These are phyloP conservation scores for Caradrina kadenii DNA, from an alignment of 2,888 invertebrate species.

Conservation along the genomic window DNA sequence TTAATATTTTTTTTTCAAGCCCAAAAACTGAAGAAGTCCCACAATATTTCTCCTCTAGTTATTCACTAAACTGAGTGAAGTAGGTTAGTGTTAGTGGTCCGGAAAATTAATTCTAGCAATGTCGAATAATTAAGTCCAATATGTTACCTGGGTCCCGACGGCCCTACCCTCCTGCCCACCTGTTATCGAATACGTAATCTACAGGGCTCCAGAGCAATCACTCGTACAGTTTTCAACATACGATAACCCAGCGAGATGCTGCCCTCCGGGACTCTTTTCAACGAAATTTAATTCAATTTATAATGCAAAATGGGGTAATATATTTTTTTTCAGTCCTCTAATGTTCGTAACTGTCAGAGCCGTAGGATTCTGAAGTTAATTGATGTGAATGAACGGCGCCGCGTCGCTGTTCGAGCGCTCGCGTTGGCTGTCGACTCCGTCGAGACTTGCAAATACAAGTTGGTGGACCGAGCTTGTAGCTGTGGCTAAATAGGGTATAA, in stretches of 20 bases:
- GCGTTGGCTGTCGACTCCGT: neutral
- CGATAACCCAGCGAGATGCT: slow-evolving; percentile 34
- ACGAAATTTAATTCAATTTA: slow-evolving; percentile 64
- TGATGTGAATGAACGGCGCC: slow-evolving; percentile 41
- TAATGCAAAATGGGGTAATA: slow-evolving; percentile 45
- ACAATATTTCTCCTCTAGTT: neutral
- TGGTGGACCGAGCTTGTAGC: slow-evolving; percentile 5
- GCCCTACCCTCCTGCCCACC: slow-evolving; percentile 35
- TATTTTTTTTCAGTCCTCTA: slow-evolving; percentile 48
- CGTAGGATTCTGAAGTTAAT: slow-evolving; percentile 47
- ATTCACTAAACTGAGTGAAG: slow-evolving; percentile 4
- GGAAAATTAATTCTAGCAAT: slow-evolving; percentile 46
- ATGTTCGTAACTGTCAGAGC: slow-evolving; percentile 54
- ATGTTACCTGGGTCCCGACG: slow-evolving; percentile 52
- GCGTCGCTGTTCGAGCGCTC: slow-evolving; percentile 17
- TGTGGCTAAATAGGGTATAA: slow-evolving; percentile 26
- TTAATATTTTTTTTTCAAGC: too few species aligned
- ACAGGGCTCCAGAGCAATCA: slow-evolving; percentile 61
- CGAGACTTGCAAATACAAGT: slow-evolving; percentile 28
- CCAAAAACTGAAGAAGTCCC: neutral
- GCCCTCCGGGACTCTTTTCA: slow-evolving; percentile 49
- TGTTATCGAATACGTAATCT: slow-evolving; percentile 67
- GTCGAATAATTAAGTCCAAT: slow-evolving; percentile 57
- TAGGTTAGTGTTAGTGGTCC: slow-evolving; percentile 15
- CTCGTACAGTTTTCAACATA: slow-evolving; percentile 59